Conservation (phyloP, 2,888 invertebrate genomes). For the Blastobasis adustella region DNA sequence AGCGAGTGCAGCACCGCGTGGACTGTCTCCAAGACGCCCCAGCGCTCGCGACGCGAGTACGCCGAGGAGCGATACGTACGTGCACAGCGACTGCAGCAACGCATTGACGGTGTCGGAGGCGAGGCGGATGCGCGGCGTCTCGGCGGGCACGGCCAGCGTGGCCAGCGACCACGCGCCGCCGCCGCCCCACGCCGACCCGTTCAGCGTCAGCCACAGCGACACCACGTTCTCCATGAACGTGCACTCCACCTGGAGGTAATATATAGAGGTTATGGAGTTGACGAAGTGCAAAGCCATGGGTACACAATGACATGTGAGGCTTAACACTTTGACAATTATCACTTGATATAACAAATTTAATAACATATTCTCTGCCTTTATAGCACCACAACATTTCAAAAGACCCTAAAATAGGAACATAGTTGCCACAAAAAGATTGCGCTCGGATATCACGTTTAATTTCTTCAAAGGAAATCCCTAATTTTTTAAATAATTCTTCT, state of each 20-base stretch:
- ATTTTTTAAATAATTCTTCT: too few relatives aligned
- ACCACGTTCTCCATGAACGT: constrained; percentile 88
- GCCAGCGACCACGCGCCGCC: constrained; percentile 50
- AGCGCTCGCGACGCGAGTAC: not conserved
- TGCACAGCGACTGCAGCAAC: constrained; percentile 47
- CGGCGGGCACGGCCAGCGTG: constrained; percentile 51
- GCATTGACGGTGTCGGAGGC: constrained; percentile 60
- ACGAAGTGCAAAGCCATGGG: too few relatives aligned
- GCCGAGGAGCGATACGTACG: constrained; percentile 26
- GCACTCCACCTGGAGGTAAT: constrained; percentile 76
- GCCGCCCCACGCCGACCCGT: constrained; percentile 74
- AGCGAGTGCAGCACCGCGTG: not conserved
- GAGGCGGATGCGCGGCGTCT: constrained; percentile 62
- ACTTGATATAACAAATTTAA: too few relatives aligned
- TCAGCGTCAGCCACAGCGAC: constrained; percentile 90
- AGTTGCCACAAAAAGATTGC: too few relatives aligned
- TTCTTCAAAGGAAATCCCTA: too few relatives aligned
- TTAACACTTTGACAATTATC: not conserved
- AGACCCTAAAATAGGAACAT: too few relatives aligned
- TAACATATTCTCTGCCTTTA: too few relatives aligned
- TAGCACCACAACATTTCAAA: too few relatives aligned
- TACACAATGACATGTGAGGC: too few relatives aligned
- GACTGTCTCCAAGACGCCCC: not conserved
- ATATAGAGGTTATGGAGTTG: too few relatives aligned
- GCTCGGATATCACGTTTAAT: too few relatives aligned